A percentile compares a stretch with the other conserved stretches of the same genome.
These are phyloP conservation scores for Sylvicapra grimmia DNA, from an alignment of 2,113 vertebrate genomes.

Conservation along the genomic window DNA sequence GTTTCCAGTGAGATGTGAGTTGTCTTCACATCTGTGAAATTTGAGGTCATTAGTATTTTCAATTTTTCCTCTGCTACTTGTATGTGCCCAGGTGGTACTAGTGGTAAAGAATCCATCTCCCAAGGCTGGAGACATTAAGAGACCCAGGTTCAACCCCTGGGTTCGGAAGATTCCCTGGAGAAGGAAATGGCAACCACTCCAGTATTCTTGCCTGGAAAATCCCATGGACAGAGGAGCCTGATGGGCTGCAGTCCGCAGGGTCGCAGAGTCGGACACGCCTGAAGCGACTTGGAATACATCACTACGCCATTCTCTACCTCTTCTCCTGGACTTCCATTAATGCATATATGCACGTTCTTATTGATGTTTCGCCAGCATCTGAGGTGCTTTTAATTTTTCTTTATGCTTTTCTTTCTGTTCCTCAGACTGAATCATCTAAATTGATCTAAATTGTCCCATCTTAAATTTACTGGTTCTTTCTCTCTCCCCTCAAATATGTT, in stretches of 20 bases:
- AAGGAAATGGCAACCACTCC: background rate
- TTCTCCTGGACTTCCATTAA: background rate
- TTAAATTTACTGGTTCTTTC: background rate
- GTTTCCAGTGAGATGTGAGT: background rate
- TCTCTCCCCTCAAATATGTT: background rate
- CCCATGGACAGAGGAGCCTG: background rate
- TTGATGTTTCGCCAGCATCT: background rate
- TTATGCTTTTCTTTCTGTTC: background rate
- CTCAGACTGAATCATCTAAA: background rate
- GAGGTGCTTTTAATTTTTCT: background rate
- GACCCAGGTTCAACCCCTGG: background rate
- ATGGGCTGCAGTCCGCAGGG: accelerated
- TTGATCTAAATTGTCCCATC: background rate
- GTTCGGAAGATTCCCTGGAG: background rate
- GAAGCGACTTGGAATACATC: background rate
- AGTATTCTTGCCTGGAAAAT: background rate
- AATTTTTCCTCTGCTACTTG: background rate
- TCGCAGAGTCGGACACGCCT: accelerated
- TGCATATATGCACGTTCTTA: no score
- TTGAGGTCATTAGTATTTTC: background rate
- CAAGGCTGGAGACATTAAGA: background rate
- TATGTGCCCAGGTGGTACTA: background rate
- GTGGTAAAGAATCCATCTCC: background rate
- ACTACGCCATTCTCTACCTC: background rate
- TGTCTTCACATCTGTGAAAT: background rate